Base-by-base conservation (phyloP, 2,113 vertebrate species). In the Thamnophis sirtalis region DNA sequence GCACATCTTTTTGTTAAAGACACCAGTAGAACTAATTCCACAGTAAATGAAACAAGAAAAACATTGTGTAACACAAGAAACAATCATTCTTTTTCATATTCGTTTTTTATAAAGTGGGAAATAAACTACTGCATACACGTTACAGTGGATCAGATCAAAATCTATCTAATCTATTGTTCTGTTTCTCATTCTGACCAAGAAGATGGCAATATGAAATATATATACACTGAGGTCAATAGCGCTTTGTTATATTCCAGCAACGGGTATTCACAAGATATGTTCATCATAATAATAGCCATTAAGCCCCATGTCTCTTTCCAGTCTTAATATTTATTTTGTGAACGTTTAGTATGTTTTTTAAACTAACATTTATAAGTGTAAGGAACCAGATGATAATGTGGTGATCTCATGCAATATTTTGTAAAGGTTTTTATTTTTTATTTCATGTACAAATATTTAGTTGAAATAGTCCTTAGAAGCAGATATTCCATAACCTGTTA, bases 381-480 rank as follows among this genome's bases (percentile, higher is more conserved):
- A 91, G 68, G 84, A 8, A 91, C 8, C 17, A 54, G 19, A 24
- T 92, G 91, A 93, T 92, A 90, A 88, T 9, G 89, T 90, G 56
- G 90, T 48, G 17, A 93, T 89, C 84, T 95, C 4, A 19, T 56
- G 90, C 93, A 84, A 84, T 9, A 26, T 54, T 80, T 84, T 33
- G n/a, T n/a, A 43, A 38, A 80, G n/a, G 33, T 38, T 80, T 80
- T 80, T 80, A 48, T 89, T 60, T 51, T 2, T 33, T 24, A 21
- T 43, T 95, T 58, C 91, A 60, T 24, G 90, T 89, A 93, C 63
- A 63, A 93, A 91, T 49, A 68, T 95, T 89, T 92, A 54, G 9
- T 92, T 9, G 89, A 92, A 94, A 4, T 90, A 90, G 86, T 93
- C 94, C 93, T 93, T 85, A 94, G 93, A 94, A 94, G 38, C 13